phyloP scores from a whole-genome alignment of 2,113 vertebrate species.

The Calyptommatus sinebrachiatus region DNA sequence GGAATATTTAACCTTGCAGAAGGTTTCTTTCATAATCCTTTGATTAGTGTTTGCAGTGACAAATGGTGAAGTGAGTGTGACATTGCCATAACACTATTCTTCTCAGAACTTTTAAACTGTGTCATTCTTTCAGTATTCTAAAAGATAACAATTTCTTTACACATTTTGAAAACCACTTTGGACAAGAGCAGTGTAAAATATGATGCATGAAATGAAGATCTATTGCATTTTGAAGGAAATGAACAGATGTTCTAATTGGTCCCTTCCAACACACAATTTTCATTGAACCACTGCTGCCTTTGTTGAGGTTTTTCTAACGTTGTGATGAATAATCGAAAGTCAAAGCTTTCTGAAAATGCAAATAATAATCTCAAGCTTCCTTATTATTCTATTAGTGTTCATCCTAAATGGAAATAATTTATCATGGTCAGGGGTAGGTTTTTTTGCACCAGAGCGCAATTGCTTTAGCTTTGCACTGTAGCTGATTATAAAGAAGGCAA shows the following conservation, averaged over 20 bases:
- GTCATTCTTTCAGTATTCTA: not conserved
- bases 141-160: not conserved
- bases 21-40: constrained; percentile 30
- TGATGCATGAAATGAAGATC: constrained; percentile 6
- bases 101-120: constrained; percentile 5
- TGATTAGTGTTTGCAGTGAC: not conserved
- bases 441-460: not conserved
- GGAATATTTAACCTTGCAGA: constrained; percentile 41
- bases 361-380: not conserved
- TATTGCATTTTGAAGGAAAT: not conserved
- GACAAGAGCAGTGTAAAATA: constrained; percentile 13
- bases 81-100: constrained; percentile 16
- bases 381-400: not conserved
- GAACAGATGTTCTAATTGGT: constrained; percentile 13
- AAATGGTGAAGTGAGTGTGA: constrained; percentile 7
- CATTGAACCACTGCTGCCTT: not conserved
- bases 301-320: constrained; percentile 1
- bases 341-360: not conserved
- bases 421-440: not conserved
- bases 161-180: constrained; percentile 11
- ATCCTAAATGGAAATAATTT: not conserved
- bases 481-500: too few relatives aligned
- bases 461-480: not conserved
- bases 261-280: not conserved
- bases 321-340: not conserved